Conservation (phyloP, 2,888 invertebrate genomes). For the Hipparchia semele region DNA sequence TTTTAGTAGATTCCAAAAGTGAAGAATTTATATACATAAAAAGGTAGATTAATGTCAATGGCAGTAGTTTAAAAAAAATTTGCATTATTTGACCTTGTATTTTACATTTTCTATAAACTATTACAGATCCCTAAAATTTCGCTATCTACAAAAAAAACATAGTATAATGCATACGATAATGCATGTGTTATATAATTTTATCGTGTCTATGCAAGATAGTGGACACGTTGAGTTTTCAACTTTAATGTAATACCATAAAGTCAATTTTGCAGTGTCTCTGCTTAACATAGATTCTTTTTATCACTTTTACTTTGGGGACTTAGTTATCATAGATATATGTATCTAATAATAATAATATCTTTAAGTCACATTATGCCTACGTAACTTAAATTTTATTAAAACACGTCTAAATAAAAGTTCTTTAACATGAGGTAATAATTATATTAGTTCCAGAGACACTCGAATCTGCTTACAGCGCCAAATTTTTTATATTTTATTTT, state of each 20-base stretch:
- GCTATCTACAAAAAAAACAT: constrained; percentile 36
- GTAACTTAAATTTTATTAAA: too few relatives aligned
- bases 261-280: background rate
- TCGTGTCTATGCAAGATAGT: constrained; percentile 33
- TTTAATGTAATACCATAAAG: constrained; percentile 1
- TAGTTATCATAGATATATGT: background rate
- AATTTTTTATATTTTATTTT: too few relatives aligned
- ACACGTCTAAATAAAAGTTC: too few relatives aligned
- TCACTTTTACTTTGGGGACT: background rate
- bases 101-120: background rate
- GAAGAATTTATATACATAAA: too few relatives aligned
- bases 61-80: too few relatives aligned
- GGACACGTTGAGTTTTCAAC: background rate
- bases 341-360: too few relatives aligned
- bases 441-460: too few relatives aligned
- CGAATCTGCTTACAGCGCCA: too few relatives aligned
- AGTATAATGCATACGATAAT: constrained; percentile 43
- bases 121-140: constrained; percentile 35
- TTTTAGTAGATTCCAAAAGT: too few relatives aligned
- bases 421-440: too few relatives aligned
- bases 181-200: constrained; percentile 43
- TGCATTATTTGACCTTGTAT: background rate
- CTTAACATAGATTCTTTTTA: constrained; percentile 12
- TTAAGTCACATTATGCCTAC: too few relatives aligned
- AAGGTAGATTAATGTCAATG: too few relatives aligned